Evolutionary conservation across 2,888 invertebrate species (phyloP).

Genomic region (Eilema depressum): DNA sequence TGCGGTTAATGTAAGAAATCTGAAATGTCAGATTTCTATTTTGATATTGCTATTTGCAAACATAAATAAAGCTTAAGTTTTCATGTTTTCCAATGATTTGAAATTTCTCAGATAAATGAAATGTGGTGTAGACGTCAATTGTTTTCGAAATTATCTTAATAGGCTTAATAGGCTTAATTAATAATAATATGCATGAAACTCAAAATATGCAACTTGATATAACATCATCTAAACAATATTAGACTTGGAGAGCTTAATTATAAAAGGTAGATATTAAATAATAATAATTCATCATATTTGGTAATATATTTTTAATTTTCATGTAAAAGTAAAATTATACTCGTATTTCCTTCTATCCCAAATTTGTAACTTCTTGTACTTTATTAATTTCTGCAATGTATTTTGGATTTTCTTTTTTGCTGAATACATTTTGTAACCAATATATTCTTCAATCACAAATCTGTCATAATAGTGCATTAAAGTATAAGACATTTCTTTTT

Average conservation of each 20-base stretch:
- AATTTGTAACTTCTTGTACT: conserved; percentile 31
- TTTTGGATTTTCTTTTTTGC: conserved; percentile 39
- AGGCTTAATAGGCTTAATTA: no score
- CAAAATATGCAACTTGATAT: no score
- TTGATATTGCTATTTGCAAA: no score
- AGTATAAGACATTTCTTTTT: conserved; percentile 40
- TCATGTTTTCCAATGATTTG: background rate
- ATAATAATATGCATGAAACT: no score
- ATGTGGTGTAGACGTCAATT: background rate
- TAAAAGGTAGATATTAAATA: background rate
- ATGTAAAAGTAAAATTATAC: conserved; percentile 13
- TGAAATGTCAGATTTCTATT: no score
- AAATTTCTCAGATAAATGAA: background rate
- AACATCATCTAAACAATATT: no score
- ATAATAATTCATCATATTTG: background rate
- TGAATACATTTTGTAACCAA: conserved; percentile 49
- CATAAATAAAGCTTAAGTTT: no score
- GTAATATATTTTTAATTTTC: background rate
- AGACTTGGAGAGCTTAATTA: no score
- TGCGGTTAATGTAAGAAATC: background rate
- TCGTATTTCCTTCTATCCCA: conserved; percentile 46
- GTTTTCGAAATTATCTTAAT: no score
- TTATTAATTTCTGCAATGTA: conserved; percentile 38
- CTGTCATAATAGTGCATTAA: conserved; percentile 55
- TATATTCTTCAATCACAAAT: conserved; percentile 59